These are phyloP conservation scores for Saccostrea glomerata DNA, from an alignment of 1,140 invertebrate genomes.

Conservation along the genomic window DNA sequence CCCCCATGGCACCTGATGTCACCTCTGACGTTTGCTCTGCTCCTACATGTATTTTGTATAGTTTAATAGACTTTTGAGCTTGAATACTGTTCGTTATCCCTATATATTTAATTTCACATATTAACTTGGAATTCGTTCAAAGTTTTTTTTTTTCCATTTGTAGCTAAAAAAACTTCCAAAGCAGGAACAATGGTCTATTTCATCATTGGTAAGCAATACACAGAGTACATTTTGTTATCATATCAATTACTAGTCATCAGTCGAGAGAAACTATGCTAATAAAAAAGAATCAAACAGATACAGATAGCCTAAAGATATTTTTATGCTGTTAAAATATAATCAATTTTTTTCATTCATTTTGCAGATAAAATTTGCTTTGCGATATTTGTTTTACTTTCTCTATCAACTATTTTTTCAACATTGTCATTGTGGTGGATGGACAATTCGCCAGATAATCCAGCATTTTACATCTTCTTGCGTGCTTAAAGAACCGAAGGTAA, in stretches of 20 bases:
- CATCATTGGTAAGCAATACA: background rate
- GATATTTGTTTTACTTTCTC: background rate
- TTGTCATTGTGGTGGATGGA: background rate
- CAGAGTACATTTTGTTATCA: background rate
- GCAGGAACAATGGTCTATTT: background rate
- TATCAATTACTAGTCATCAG: background rate
- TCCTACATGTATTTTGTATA: too few species aligned
- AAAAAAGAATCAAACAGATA: background rate
- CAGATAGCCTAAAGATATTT: too few species aligned
- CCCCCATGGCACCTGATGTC: too few species aligned
- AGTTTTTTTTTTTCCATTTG: background rate
- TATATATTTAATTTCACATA: too few species aligned
- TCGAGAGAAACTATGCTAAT: background rate
- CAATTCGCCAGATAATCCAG: background rate
- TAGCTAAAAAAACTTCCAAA: background rate
- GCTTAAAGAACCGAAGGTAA: background rate
- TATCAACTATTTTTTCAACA: background rate
- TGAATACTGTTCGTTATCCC: too few species aligned
- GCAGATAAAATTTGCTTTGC: background rate
- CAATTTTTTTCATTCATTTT: background rate
- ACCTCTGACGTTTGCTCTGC: too few species aligned
- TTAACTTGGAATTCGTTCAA: background rate
- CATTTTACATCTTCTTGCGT: background rate
- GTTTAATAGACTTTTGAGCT: too few species aligned
- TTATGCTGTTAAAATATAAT: background rate